These are phyloP conservation scores for Heliconius ethilla DNA, from an alignment of 2,888 invertebrate species.

Conservation along the genomic window DNA sequence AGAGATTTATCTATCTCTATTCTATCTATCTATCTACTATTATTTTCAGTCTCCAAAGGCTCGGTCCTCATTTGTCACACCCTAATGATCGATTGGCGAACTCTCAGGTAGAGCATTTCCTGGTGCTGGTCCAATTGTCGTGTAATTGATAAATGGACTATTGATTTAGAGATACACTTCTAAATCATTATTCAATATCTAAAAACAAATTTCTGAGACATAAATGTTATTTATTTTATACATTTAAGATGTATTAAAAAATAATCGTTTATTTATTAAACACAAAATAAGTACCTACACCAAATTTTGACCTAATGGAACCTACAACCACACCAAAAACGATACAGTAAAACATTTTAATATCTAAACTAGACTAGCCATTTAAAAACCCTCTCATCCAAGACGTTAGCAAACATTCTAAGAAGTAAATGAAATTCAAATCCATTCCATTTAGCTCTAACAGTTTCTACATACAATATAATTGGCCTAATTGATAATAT, in stretches of 20 bases:
- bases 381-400: background rate
- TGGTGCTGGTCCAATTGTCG: conserved; percentile 30
- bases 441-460: conserved; percentile 8
- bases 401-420: conserved; percentile 1
- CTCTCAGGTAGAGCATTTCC: conserved; percentile 41
- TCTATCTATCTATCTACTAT: conserved; percentile 26
- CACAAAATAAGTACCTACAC: no score
- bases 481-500: conserved; percentile 38
- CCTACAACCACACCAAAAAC: background rate
- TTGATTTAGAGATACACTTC: conserved; percentile 27
- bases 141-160: conserved; percentile 26
- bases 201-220: background rate
- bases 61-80: conserved; percentile 45
- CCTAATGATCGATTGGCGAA: conserved; percentile 45
- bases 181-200: conserved; percentile 13
- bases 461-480: conserved; percentile 31
- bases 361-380: background rate
- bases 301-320: background rate
- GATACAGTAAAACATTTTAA: no score
- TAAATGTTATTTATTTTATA: background rate
- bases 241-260: background rate
- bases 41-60: conserved; percentile 44
- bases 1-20: background rate
- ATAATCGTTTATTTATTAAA: background rate
- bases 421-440: conserved; percentile 21